Conservation (phyloP, 2,888 invertebrate genomes). For the Platycheirus albimanus region DNA sequence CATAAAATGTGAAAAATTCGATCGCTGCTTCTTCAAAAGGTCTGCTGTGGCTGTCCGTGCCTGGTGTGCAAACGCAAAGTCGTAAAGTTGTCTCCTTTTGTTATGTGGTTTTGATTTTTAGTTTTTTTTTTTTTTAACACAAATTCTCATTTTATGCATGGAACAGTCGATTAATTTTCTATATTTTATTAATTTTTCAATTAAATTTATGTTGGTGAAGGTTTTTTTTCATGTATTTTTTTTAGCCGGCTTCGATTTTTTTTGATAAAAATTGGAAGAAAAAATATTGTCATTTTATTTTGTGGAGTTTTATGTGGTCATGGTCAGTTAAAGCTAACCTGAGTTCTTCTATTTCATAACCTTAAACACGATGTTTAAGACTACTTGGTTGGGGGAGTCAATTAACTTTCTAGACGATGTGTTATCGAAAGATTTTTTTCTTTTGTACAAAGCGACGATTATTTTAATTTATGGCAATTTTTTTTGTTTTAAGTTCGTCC, state of each 20-base stretch:
- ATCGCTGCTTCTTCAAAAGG: conserved; percentile 4
- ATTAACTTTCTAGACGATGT: too few relatives aligned
- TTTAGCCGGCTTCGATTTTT: conserved; percentile 4
- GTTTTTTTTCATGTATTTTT: neutral
- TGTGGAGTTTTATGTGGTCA: too few relatives aligned
- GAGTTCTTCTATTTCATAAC: too few relatives aligned
- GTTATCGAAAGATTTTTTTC: too few relatives aligned
- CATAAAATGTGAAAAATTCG: conserved; percentile 10
- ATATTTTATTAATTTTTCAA: neutral
- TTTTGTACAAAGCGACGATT: too few relatives aligned
- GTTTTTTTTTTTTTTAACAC: neutral
- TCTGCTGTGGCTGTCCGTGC: neutral
- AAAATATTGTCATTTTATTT: neutral
- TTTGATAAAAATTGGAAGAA: too few relatives aligned
- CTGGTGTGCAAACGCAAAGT: neutral
- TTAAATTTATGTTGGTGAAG: neutral
- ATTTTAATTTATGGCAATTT: too few relatives aligned
- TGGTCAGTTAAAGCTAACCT: too few relatives aligned
- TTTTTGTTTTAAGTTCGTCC: too few relatives aligned
- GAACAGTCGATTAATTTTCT: neutral
- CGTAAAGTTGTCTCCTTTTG: conserved; percentile 30
- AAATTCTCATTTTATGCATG: neutral
- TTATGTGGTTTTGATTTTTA: conserved; percentile 19
- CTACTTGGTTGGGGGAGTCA: too few relatives aligned
- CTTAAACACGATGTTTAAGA: too few relatives aligned